A percentile compares a stretch with the other conserved stretches of the same genome.
phyloP scores from a whole-genome alignment of 1,140 invertebrate genomes.

The Euglossa dilemma region DNA sequence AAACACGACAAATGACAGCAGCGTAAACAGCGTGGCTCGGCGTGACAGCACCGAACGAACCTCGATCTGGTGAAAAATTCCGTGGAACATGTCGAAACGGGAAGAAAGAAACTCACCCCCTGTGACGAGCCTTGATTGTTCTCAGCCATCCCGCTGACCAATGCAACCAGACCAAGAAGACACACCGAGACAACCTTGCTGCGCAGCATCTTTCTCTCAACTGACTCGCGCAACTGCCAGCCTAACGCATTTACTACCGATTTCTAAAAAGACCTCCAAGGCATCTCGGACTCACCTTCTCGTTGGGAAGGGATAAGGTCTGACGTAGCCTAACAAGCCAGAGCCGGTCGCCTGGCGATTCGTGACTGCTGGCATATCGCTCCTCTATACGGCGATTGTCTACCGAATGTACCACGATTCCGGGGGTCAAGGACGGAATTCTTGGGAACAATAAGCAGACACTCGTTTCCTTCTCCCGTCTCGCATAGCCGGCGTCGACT shows the following conservation, averaged over 20 bases:
- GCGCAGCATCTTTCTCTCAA: slow-evolving; percentile 76
- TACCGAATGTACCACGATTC: neutral
- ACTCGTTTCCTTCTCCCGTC: neutral
- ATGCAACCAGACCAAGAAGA: slow-evolving; percentile 50
- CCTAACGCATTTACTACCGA: slow-evolving; percentile 20
- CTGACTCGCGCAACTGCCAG: slow-evolving; percentile 51
- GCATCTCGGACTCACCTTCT: slow-evolving; percentile 45
- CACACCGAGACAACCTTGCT: slow-evolving; percentile 60
- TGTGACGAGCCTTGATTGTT: slow-evolving; percentile 7
- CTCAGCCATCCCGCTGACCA: slow-evolving; percentile 51
- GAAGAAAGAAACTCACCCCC: slow-evolving; percentile 52
- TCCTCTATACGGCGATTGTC: neutral
- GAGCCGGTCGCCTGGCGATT: neutral
- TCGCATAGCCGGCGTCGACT: rapidly evolving
- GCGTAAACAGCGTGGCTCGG: too few relatives aligned
- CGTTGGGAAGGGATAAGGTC: slow-evolving; percentile 50
- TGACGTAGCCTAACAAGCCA: slow-evolving; percentile 24
- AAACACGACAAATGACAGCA: too few relatives aligned
- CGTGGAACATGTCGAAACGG: too few relatives aligned
- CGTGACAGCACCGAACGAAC: too few relatives aligned
- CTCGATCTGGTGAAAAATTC: too few relatives aligned
- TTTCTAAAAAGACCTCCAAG: slow-evolving; percentile 57
- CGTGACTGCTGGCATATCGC: neutral
- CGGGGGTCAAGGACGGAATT: slow-evolving; percentile 20
- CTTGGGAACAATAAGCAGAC: neutral